Conservation (phyloP, 2,888 invertebrate genomes). For the Lobophora halterata region DNA sequence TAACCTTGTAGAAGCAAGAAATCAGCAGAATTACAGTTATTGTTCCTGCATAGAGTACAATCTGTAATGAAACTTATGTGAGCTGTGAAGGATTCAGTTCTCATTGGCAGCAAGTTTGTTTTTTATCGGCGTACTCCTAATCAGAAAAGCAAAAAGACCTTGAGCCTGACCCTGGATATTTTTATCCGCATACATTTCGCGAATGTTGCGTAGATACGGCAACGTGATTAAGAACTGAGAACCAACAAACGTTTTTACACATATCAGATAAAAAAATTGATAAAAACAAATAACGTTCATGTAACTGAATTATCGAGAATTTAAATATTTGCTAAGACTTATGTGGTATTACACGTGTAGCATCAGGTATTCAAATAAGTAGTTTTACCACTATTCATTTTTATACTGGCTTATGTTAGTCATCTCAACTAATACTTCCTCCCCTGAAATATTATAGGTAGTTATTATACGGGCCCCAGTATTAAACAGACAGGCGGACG, state of each 20-base stretch:
- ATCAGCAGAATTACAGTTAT: slow-evolving; percentile 70
- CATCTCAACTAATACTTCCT: too few relatives aligned
- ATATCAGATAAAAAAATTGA: slow-evolving; percentile 46
- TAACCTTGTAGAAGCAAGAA: slow-evolving; percentile 67
- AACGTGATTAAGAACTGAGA: slow-evolving; percentile 54
- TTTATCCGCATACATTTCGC: slow-evolving; percentile 76
- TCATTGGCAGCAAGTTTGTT: slow-evolving; percentile 34
- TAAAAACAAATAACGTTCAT: slow-evolving; percentile 33
- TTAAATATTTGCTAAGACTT: slow-evolving; percentile 17
- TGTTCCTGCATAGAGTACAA: slow-evolving; percentile 51
- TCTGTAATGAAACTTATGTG: slow-evolving; percentile 46
- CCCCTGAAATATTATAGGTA: too few relatives aligned
- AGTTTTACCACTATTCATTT: too few relatives aligned
- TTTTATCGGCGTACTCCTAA: slow-evolving; percentile 70
- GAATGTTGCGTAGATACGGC: slow-evolving; percentile 58
- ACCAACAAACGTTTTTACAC: slow-evolving; percentile 39
- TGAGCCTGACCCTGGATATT: slow-evolving; percentile 78
- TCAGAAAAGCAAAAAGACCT: slow-evolving; percentile 75
- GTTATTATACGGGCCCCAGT: neutral
- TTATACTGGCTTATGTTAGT: too few relatives aligned
- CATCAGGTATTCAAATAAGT: neutral
- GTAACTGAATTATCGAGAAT: slow-evolving; percentile 25
- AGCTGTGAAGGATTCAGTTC: slow-evolving; percentile 46
- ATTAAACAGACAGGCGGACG: slow-evolving; percentile 14
- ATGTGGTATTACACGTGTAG: slow-evolving; percentile 8